Evolutionary conservation across 2,113 vertebrate species (phyloP).

Genomic region (Arothron firmamentum): DNA sequence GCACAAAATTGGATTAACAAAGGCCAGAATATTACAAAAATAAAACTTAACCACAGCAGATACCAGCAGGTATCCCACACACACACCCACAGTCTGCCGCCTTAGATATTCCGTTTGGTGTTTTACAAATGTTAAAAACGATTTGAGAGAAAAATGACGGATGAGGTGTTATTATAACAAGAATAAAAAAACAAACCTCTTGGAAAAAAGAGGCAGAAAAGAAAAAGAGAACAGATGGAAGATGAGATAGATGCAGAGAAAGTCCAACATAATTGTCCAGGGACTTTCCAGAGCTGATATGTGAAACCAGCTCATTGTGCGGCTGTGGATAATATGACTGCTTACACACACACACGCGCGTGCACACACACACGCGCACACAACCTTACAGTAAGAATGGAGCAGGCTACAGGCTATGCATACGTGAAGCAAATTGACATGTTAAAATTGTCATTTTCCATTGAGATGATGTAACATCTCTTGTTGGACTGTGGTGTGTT

Average conservation of each 20-base stretch:
- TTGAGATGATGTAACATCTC: no score
- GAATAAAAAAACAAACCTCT: not conserved
- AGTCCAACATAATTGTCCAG: constrained; percentile 74
- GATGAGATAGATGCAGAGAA: constrained; percentile 34
- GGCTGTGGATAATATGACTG: constrained; percentile 54
- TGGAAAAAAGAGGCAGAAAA: not conserved
- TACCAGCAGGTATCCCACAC: not conserved
- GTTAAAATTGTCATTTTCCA: no score
- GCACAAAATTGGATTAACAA: not conserved
- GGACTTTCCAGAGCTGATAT: constrained; percentile 73
- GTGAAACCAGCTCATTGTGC: constrained; percentile 73
- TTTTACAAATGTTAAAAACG: not conserved
- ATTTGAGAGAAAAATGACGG: not conserved
- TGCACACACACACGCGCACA: constrained; percentile 9
- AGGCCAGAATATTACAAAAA: not conserved
- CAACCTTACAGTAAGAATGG: not conserved
- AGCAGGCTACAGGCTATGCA: no score
- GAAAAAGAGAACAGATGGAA: constrained; percentile 15
- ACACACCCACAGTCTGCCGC: not conserved
- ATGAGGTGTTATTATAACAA: not conserved
- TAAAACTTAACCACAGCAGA: not conserved
- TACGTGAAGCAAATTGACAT: no score
- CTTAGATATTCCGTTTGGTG: no score
- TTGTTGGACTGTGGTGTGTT: no score
- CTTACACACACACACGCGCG: constrained; percentile 29